phyloP scores from a whole-genome alignment of 2,888 invertebrate genomes.

The Drosophila mercatorum region DNA sequence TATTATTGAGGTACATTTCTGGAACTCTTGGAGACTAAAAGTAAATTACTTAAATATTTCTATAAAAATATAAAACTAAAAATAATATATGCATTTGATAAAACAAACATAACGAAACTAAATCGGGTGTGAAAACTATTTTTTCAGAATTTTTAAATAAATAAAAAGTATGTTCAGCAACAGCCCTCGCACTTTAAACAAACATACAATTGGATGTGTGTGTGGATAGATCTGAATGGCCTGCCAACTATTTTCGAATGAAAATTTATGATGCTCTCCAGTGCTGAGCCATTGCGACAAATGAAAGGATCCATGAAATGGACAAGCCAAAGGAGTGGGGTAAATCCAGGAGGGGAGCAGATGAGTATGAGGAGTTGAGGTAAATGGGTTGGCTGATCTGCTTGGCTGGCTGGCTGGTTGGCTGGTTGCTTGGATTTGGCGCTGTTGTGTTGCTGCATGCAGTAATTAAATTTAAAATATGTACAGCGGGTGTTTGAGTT shows the following conservation, averaged over 20 bases:
- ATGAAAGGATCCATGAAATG: constrained; percentile 56
- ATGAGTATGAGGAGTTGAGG: not conserved
- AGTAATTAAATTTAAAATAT: constrained; percentile 78
- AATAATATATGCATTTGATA: too few relatives aligned
- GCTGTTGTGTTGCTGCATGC: constrained; percentile 50
- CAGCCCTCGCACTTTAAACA: constrained; percentile 45
- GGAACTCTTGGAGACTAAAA: too few relatives aligned
- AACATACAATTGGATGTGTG: constrained; percentile 15
- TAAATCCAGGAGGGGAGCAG: not conserved
- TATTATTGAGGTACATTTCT: too few relatives aligned
- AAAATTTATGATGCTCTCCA: constrained; percentile 57
- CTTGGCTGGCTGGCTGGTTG: constrained; percentile 38
- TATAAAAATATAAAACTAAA: too few relatives aligned
- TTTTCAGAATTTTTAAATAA: too few relatives aligned
- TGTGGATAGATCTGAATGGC: constrained; percentile 59
- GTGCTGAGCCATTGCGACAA: constrained; percentile 56
- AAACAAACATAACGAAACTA: too few relatives aligned
- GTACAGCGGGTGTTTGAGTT: constrained; percentile 65
- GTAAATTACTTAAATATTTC: too few relatives aligned
- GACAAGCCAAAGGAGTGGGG: not conserved
- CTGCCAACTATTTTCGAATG: constrained; percentile 68
- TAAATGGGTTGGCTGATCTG: constrained; percentile 41
- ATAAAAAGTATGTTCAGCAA: not conserved
- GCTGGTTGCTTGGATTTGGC: constrained; percentile 58
- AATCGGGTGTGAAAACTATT: too few relatives aligned